Evolutionary conservation across 2,113 vertebrate genomes (phyloP).

Genomic region (Orcinus orca): DNA sequence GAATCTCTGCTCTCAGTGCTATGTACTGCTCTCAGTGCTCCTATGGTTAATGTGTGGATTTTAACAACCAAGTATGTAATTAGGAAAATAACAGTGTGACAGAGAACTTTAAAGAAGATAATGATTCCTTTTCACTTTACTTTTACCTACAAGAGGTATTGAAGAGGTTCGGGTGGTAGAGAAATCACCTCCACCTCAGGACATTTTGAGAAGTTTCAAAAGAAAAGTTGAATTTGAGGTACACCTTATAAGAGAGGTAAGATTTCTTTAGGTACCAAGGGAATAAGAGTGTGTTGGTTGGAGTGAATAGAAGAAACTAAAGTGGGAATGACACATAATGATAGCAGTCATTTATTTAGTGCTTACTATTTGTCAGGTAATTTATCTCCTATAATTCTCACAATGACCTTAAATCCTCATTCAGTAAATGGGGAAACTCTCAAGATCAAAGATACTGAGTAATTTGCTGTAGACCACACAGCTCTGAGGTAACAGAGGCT

Average conservation of each 20-base stretch:
- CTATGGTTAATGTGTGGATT: neutral
- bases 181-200: neutral
- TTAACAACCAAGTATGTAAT: neutral
- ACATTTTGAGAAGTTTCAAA: neutral
- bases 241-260: neutral
- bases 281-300: neutral
- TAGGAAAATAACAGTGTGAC: neutral
- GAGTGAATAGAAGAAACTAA: neutral
- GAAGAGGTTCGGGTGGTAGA: neutral
- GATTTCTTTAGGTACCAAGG: neutral
- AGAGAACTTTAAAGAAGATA: neutral
- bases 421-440: neutral
- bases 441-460: neutral
- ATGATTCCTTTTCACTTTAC: neutral
- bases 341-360: neutral
- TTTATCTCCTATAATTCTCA: neutral
- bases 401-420: neutral
- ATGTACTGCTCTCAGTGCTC: neutral
- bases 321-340: neutral
- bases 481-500: neutral
- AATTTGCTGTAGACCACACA: slow-evolving; percentile 42
- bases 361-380: neutral
- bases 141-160: neutral
- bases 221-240: neutral
- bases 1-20: neutral